phyloP scores from a whole-genome alignment of 2,888 invertebrate species.

The Cybosia mesomella region DNA sequence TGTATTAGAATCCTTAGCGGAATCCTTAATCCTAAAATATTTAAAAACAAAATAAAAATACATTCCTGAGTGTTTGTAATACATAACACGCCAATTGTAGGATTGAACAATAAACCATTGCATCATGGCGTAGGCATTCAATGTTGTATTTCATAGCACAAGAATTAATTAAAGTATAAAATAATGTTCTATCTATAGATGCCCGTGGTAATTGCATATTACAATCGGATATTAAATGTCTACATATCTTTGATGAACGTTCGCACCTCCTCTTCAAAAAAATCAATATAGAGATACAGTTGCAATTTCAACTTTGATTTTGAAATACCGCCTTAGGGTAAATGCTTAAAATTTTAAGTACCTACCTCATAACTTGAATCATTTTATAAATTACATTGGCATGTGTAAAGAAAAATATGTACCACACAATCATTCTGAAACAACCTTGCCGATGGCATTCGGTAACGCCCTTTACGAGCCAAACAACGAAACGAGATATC shows the following conservation, averaged over 20 bases:
- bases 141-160: neutral
- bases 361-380: neutral
- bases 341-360: neutral
- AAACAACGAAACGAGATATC: conserved; percentile 12
- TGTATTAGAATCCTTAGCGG: too few relatives aligned
- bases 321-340: conserved; percentile 22
- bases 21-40: too few relatives aligned
- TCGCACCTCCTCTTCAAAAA: neutral
- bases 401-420: conserved; percentile 7
- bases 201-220: neutral
- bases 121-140: conserved; percentile 1
- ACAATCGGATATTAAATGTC: neutral
- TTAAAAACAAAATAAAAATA: neutral
- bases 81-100: neutral
- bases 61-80: neutral
- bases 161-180: conserved; percentile 4
- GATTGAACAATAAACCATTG: neutral
- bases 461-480: conserved; percentile 28
- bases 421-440: neutral
- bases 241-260: neutral
- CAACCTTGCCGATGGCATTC: conserved; percentile 36
- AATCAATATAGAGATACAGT: neutral
- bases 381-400: conserved; percentile 19
- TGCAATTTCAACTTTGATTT: conserved; percentile 6
- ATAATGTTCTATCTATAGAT: neutral